Evolutionary conservation across 2,113 vertebrate genomes (phyloP).

Genomic region (Uria aalge): DNA sequence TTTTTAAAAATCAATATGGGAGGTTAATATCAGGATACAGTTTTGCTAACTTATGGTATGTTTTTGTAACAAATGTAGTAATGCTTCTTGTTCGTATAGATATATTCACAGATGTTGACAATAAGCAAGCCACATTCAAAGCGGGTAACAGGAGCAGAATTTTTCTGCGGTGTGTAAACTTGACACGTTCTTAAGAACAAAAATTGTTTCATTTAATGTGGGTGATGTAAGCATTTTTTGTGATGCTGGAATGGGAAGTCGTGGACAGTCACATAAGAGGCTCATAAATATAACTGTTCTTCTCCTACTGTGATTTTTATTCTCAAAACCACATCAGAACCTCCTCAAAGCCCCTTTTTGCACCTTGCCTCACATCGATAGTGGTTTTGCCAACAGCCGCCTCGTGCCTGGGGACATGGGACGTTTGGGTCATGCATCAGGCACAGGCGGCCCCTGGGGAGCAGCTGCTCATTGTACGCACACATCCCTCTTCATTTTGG

Average conservation of each 20-base stretch:
- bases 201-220: not conserved
- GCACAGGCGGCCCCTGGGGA: accelerated
- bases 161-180: not conserved
- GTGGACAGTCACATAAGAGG: not conserved
- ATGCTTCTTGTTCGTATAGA: not conserved
- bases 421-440: accelerated
- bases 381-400: not conserved
- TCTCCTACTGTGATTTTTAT: not conserved
- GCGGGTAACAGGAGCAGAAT: not conserved
- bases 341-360: not conserved
- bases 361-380: not conserved
- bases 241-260: not conserved
- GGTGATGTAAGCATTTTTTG: not conserved
- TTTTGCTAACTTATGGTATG: not conserved
- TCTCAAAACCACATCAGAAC: not conserved
- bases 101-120: not conserved
- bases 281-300: not conserved
- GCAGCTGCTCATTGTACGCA: no score
- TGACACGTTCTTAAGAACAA: not conserved
- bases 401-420: not conserved
- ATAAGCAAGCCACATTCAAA: not conserved
- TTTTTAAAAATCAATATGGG: not conserved
- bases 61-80: not conserved
- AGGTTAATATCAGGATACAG: not conserved
- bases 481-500: not conserved